Percentiles rank a stretch among this genome's conserved stretches.
These are phyloP conservation scores for Ahaetulla prasina DNA, from an alignment of 2,113 vertebrate genomes.

Conservation along the genomic window DNA sequence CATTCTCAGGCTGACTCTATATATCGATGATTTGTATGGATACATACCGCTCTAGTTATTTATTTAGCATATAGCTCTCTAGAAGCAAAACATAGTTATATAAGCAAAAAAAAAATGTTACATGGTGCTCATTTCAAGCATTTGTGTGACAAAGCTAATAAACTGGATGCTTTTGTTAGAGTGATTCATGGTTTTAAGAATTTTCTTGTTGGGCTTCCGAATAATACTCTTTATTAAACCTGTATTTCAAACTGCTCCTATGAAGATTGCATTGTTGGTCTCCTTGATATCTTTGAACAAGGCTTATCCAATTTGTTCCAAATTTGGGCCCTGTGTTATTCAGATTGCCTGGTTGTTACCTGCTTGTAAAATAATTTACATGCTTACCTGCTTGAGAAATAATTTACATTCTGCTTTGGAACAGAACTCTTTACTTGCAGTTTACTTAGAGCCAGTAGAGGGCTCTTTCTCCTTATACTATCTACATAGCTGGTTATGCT, in stretches of 20 bases:
- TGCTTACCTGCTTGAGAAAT: not conserved
- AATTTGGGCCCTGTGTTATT: not conserved
- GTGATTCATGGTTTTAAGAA: not conserved
- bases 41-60: not conserved
- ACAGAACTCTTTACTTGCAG: conserved; percentile 31
- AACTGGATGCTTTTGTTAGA: fast-evolving
- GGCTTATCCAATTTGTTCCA: not conserved
- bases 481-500: conserved; percentile 30
- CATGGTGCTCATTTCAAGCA: not conserved
- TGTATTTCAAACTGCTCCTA: not conserved
- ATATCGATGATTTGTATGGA: not conserved
- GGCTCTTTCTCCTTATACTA: conserved; percentile 68
- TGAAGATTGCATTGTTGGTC: not conserved
- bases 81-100: not conserved
- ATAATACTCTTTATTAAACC: not conserved
- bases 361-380: not conserved
- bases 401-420: conserved; percentile 15
- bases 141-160: not conserved
- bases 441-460: conserved; percentile 66
- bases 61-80: not conserved
- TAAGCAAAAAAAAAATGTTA: not conserved
- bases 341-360: not conserved
- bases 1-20: too few species aligned
- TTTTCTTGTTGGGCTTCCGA: not conserved
- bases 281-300: not conserved